Conservation (phyloP, 2,797 vertebrate genomes). For the Danio kyathit region DNA sequence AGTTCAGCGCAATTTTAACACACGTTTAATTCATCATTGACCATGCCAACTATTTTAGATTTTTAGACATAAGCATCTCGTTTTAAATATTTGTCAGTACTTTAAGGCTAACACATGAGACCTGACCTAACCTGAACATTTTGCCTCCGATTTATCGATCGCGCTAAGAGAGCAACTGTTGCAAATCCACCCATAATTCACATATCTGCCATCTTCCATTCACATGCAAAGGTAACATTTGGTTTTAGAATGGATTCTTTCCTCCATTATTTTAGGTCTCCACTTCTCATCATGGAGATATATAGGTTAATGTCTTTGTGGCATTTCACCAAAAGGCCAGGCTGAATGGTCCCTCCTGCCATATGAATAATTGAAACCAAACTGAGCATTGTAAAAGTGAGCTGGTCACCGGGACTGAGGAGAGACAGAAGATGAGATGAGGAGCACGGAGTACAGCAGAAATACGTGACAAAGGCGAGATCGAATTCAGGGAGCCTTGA, state of each 20-base stretch:
- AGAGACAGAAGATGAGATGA: constrained; percentile 43
- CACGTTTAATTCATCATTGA: constrained; percentile 17
- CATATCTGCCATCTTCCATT: constrained; percentile 68
- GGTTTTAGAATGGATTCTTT: constrained; percentile 78
- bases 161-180: constrained; percentile 64
- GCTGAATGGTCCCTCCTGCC: constrained; percentile 65
- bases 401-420: constrained; percentile 48
- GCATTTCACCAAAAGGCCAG: constrained; percentile 84
- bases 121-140: constrained; percentile 60
- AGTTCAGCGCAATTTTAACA: constrained; percentile 38
- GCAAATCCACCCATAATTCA: constrained; percentile 70
- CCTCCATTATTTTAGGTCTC: constrained; percentile 73
- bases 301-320: constrained; percentile 81
- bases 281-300: constrained; percentile 77
- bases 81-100: constrained; percentile 49
- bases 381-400: constrained; percentile 66
- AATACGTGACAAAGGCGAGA: constrained; percentile 38
- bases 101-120: constrained; percentile 28
- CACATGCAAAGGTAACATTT: constrained; percentile 86
- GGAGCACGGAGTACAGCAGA: constrained; percentile 33
- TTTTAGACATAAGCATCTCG: constrained; percentile 18
- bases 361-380: constrained; percentile 79
- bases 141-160: constrained; percentile 59
- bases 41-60: background rate
- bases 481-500: constrained; percentile 6